Evolutionary conservation across 2,113 vertebrate species (phyloP).

Genomic region (Malurus melanocephalus): DNA sequence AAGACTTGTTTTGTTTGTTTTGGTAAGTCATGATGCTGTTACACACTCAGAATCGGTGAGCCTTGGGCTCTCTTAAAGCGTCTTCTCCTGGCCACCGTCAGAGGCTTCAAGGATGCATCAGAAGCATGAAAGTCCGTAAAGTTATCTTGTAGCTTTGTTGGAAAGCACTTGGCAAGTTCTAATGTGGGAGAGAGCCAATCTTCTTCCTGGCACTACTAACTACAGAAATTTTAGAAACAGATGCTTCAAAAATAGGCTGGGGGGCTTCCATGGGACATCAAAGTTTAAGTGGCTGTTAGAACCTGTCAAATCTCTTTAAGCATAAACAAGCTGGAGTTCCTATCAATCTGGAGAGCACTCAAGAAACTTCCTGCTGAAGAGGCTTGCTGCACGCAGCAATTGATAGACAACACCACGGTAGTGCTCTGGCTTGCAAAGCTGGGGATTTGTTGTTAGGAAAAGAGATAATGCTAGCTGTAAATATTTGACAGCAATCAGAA

Average conservation of each 20-base stretch:
- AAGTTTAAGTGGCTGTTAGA: slow-evolving; percentile 67
- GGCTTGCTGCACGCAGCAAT: not conserved
- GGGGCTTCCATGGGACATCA: slow-evolving; percentile 65
- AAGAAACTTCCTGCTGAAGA: slow-evolving; percentile 66
- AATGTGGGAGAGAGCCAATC: slow-evolving; percentile 46
- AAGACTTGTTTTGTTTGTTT: not conserved
- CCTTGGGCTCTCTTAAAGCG: not conserved
- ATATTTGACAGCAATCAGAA: not conserved
- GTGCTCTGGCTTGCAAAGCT: not conserved
- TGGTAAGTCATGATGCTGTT: not conserved
- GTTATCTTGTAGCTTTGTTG: slow-evolving; percentile 54
- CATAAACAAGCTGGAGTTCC: slow-evolving; percentile 54
- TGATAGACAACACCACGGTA: not conserved
- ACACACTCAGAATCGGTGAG: not conserved
- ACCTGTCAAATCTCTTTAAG: slow-evolving; percentile 66
- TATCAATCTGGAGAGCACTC: slow-evolving; percentile 64
- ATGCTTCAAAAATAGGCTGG: slow-evolving; percentile 65
- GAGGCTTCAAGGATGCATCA: not conserved
- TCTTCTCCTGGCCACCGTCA: not conserved
- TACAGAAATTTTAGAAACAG: slow-evolving; percentile 67
- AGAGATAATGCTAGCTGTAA: not conserved
- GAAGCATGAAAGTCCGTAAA: slow-evolving; percentile 17
- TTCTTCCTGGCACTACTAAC: slow-evolving; percentile 47
- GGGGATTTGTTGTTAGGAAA: not conserved
- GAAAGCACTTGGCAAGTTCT: slow-evolving; percentile 54